Evolutionary conservation across 2,888 invertebrate genomes (phyloP).

Genomic region (Enchytraeus crypticus): DNA sequence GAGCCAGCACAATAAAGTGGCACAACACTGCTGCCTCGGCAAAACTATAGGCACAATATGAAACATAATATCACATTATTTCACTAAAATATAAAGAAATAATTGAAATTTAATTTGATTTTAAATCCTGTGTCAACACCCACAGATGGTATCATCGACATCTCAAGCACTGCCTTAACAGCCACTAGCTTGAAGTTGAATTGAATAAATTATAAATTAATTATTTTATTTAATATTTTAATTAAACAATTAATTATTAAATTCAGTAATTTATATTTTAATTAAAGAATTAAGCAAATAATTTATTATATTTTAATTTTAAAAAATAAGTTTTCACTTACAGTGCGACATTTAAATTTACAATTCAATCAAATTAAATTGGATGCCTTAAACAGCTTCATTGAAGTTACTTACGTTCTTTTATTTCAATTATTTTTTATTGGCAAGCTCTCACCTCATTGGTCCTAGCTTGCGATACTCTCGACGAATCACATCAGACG

Average conservation of each 20-base stretch:
- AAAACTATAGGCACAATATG: constrained; percentile 8
- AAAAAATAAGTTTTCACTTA: no score
- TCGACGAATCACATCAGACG: constrained; percentile 28
- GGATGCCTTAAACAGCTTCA: no score
- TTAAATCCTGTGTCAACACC: neutral
- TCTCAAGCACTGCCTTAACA: neutral
- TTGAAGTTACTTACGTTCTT: no score
- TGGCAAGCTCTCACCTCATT: constrained; percentile 29
- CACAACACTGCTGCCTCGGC: constrained; percentile 16
- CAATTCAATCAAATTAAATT: no score
- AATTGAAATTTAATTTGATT: neutral
- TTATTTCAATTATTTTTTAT: neutral
- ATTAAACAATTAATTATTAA: neutral
- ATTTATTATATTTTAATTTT: no score
- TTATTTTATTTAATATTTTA: no score
- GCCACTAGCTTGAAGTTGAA: neutral
- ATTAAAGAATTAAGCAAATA: no score
- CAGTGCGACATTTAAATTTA: no score
- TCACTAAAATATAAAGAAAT: neutral
- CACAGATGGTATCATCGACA: neutral
- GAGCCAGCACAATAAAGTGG: constrained; percentile 18
- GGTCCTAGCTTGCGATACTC: constrained; percentile 36
- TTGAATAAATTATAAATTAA: no score
- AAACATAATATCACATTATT: neutral
- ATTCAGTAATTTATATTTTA: neutral